Base-by-base conservation (phyloP, 2,113 vertebrate species). In the Forbesichthys papilliferus region DNA sequence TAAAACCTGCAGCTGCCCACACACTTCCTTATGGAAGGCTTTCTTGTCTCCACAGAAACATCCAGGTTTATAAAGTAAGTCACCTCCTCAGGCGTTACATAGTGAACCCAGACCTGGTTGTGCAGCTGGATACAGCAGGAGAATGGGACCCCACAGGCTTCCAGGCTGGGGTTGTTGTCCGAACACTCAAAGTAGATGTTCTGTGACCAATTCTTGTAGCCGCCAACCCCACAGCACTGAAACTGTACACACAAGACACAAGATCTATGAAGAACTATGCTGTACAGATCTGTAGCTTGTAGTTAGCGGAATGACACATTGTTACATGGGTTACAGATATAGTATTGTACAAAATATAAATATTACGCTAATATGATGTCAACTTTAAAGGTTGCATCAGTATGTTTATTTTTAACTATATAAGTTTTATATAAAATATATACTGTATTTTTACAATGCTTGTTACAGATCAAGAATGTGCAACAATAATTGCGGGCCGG, bases 111-210 rank as follows among this genome's bases (percentile, higher is more conserved):
- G 36, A 94, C 93, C 92, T 94, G 89, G 72, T 86, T 90, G n/a
- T 73, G 73, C 7, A 70, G 73, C 0, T 4, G 73, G 54, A 86
- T 13, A 64, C 93, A 95, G 82, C 93, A 95, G 65, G 94, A 95
- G 83, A 93, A 95, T 7, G 94, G 94, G 11, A 94, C 94, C 0
- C 92, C 94, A 20, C 93, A 94, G 52, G 87, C 88, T 72, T 95
- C 94, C 69, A 93, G 72, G 55, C 94, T 94, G 58, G 93, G 94
- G 64, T 95, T 95, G 9, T 77, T 74, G 10, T 89, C 89, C 0
- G 48, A 84, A 27, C 93, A 94, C 42, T 89, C 14, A 18, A 95
- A 95, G 90, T 95, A 95, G 4, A 68, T 42, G 16, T 95, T 95
- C 0, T 73, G 68, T 46, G 91, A 91, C 94, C 93, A 95, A 86